These are phyloP conservation scores for Xenus cinereus DNA, from an alignment of 2,113 vertebrate genomes.

Conservation along the genomic window DNA sequence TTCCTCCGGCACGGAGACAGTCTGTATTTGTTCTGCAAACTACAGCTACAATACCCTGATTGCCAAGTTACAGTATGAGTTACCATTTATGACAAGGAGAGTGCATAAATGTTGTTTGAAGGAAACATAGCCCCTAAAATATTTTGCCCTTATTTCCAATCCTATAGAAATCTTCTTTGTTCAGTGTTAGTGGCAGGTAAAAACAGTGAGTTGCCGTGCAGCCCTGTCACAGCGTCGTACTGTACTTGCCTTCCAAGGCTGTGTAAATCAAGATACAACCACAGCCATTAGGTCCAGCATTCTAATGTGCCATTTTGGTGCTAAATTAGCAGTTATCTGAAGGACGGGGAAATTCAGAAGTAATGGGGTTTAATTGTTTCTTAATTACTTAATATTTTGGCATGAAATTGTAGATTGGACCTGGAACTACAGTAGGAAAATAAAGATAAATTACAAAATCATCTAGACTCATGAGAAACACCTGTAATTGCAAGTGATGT, in stretches of 20 bases:
- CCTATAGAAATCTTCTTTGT: not conserved
- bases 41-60: not conserved
- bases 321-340: not conserved
- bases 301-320: not conserved
- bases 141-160: not conserved
- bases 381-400: slow-evolving; percentile 33
- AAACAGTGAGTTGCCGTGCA: rapidly evolving
- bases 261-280: not conserved
- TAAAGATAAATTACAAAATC: slow-evolving; percentile 15
- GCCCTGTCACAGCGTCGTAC: not conserved
- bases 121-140: not conserved
- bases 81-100: not conserved
- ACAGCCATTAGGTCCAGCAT: not conserved
- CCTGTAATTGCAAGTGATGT: not conserved
- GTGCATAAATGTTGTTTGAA: not conserved
- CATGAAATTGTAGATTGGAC: not conserved
- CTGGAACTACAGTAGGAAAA: not conserved
- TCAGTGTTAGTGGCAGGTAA: not conserved
- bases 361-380: not conserved
- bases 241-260: not conserved
- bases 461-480: not conserved
- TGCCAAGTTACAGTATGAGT: not conserved
- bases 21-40: not conserved
- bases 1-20: not conserved
- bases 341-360: not conserved